Percentiles rank a stretch among this genome's conserved stretches.
Evolutionary conservation across 2,797 vertebrate genomes (phyloP).

Genomic region (Tenualosa thibaudeaui): DNA sequence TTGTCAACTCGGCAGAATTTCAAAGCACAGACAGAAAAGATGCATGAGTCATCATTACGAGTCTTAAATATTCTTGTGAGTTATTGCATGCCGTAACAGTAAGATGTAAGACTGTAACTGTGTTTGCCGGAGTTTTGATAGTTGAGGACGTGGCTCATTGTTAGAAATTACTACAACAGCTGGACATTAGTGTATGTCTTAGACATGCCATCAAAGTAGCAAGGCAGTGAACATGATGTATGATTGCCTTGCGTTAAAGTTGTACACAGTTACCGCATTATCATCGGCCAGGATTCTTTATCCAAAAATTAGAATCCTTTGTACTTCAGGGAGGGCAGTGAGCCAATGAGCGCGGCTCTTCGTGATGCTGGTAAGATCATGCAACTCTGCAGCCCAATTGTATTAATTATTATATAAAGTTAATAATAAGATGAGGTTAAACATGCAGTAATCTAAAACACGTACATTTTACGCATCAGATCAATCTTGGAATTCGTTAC

Average conservation of each 20-base stretch:
- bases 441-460: not conserved
- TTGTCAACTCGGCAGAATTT: not conserved
- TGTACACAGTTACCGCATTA: not conserved
- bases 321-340: not conserved
- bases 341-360: not conserved
- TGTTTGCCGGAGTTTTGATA: slow-evolving; percentile 29
- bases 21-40: not conserved
- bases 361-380: not conserved
- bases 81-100: not conserved
- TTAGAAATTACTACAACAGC: slow-evolving; percentile 33
- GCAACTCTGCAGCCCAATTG: not conserved
- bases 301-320: not conserved
- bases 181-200: slow-evolving; percentile 25
- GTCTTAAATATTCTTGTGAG: not conserved
- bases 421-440: not conserved
- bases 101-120: slow-evolving; percentile 18
- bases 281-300: not conserved
- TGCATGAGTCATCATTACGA: not conserved
- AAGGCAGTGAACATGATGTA: not conserved
- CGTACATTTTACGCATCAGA: not conserved
- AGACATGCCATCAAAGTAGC: not conserved
- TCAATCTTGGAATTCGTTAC: not conserved
- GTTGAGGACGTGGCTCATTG: slow-evolving; percentile 51
- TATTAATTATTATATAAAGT: not conserved
- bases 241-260: not conserved